Conservation (phyloP, 2,888 invertebrate species). For the Apotomis turbidana region DNA sequence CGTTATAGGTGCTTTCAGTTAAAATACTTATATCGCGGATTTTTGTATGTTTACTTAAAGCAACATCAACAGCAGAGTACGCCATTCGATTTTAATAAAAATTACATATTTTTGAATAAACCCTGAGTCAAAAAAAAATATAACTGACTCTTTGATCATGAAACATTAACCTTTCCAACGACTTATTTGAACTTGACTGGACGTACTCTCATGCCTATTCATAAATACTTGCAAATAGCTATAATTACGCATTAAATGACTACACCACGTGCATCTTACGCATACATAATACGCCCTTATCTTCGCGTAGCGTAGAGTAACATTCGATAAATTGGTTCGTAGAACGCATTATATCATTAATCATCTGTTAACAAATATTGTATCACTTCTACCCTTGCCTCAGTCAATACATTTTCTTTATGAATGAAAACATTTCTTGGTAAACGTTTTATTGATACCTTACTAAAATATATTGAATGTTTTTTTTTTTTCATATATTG, state of each 20-base stretch:
- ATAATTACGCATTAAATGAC: background rate
- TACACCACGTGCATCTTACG: slow-evolving; percentile 3
- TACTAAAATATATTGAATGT: background rate
- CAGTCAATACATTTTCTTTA: slow-evolving; percentile 23
- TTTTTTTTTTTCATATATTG: no score
- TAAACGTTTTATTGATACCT: slow-evolving; percentile 1
- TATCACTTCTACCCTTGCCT: background rate
- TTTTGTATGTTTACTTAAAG: no score
- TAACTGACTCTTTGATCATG: no score
- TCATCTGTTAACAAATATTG: slow-evolving; percentile 30
- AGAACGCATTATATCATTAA: slow-evolving; percentile 21
- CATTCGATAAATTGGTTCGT: slow-evolving; percentile 23
- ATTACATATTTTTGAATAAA: no score
- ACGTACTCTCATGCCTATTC: no score
- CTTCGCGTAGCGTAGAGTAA: background rate
- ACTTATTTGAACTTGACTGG: no score
- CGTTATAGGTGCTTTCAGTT: no score
- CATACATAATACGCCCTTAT: background rate
- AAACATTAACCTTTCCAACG: no score
- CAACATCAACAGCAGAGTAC: no score
- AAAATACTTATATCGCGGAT: no score
- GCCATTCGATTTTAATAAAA: no score
- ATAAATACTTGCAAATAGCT: background rate
- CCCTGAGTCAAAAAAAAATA: no score
- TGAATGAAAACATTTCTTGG: slow-evolving; percentile 10